phyloP scores from a whole-genome alignment of 2,888 invertebrate species.

The Gasteruption jaculator region DNA sequence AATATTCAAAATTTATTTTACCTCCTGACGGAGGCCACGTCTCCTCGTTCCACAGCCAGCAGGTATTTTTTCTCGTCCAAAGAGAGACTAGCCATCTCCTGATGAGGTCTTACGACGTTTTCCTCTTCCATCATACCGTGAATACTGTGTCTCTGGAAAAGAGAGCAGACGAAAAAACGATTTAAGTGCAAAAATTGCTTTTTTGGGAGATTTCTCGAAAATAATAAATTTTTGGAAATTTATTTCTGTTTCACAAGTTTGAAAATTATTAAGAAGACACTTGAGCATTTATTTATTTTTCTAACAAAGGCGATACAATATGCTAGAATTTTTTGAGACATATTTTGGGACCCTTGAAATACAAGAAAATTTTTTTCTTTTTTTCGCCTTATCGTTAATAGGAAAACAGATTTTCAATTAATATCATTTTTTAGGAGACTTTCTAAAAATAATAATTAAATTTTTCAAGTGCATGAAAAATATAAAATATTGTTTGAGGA shows the following conservation, averaged over 20 bases:
- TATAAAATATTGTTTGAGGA: not conserved
- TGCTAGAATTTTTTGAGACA: no score
- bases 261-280: no score
- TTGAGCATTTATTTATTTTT: no score
- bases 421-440: slow-evolving; percentile 9
- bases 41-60: slow-evolving; percentile 92
- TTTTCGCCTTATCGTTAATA: no score
- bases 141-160: slow-evolving; percentile 74
- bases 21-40: slow-evolving; percentile 88
- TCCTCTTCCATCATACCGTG: slow-evolving; percentile 92
- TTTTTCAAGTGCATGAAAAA: not conserved
- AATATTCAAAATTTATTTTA: slow-evolving; percentile 46
- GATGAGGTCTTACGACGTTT: slow-evolving; percentile 83
- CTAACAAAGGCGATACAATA: no score
- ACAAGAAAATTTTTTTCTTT: no score
- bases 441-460: not conserved
- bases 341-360: no score
- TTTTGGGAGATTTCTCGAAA: slow-evolving; percentile 1
- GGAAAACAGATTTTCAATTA: no score
- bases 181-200: not conserved
- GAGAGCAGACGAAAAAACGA: slow-evolving; percentile 16
- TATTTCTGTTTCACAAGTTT: no score
- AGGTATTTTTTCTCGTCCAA: slow-evolving; percentile 92
- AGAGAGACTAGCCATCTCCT: slow-evolving; percentile 77
- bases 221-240: no score